phyloP scores from a whole-genome alignment of 2,113 vertebrate species.

The Heterotis niloticus region DNA sequence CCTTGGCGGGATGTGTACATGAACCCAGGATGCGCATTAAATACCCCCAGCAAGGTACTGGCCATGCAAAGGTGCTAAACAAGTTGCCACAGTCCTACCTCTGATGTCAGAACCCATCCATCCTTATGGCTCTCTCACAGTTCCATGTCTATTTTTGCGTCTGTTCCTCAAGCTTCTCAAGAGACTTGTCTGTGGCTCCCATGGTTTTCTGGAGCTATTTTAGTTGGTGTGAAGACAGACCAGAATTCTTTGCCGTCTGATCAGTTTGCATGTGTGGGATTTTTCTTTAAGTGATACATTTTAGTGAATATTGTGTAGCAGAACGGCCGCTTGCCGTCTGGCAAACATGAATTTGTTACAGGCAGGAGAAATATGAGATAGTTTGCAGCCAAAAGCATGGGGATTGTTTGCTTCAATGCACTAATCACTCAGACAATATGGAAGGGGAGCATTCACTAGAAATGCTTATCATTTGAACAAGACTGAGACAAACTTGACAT shows the following conservation, averaged over 20 bases:
- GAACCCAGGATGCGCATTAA: constrained; percentile 46
- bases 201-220: constrained; percentile 23
- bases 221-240: constrained; percentile 13
- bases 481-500: too few species aligned
- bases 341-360: background rate
- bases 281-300: background rate
- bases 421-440: too few species aligned
- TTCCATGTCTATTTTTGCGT: constrained; percentile 32
- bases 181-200: constrained; percentile 5
- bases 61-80: constrained; percentile 57
- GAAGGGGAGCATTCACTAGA: too few species aligned
- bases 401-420: background rate
- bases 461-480: too few species aligned
- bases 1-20: constrained; percentile 43
- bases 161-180: background rate
- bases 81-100: constrained; percentile 44
- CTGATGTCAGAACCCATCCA: constrained; percentile 40
- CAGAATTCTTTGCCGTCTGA: background rate
- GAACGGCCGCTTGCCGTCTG: background rate
- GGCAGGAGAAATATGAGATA: background rate
- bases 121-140: constrained; percentile 43
- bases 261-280: background rate
- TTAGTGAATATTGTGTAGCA: background rate
- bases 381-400: background rate
- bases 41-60: constrained; percentile 33